These are phyloP conservation scores for Leptogaster cylindrica DNA, from an alignment of 2,888 invertebrate species.

Conservation along the genomic window DNA sequence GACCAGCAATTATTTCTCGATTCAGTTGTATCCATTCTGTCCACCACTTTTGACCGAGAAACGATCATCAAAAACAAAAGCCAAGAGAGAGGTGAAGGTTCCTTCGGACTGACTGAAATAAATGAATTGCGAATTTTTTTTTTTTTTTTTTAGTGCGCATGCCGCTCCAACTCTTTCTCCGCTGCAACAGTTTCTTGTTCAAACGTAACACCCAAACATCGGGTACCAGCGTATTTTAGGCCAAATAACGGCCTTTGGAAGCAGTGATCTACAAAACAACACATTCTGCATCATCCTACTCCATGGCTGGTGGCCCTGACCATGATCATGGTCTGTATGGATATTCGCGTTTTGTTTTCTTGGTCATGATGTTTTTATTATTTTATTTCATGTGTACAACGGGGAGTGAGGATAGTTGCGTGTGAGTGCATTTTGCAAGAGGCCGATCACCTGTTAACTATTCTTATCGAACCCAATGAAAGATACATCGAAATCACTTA, in stretches of 20 bases:
- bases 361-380: not conserved
- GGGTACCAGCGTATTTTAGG: slow-evolving; percentile 14
- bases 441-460: too few relatives aligned
- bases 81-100: too few relatives aligned
- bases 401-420: not conserved
- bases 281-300: not conserved
- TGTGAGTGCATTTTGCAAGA: too few relatives aligned
- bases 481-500: too few relatives aligned
- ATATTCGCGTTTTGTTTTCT: too few relatives aligned
- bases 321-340: slow-evolving; percentile 4
- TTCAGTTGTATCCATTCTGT: slow-evolving; percentile 13
- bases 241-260: slow-evolving; percentile 27
- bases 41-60: slow-evolving; percentile 1
- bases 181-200: not conserved
- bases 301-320: slow-evolving; percentile 18
- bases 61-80: too few relatives aligned
- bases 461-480: not conserved
- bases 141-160: too few relatives aligned
- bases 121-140: slow-evolving; percentile 8
- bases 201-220: slow-evolving; percentile 15
- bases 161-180: too few relatives aligned
- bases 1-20: slow-evolving; percentile 1
- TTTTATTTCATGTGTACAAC: not conserved
- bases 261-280: slow-evolving; percentile 33
- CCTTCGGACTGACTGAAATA: too few relatives aligned